A percentile compares a stretch with the other conserved stretches of the same genome.
Conservation (phyloP, 2,113 vertebrate species). For the Centropristis striata region DNA sequence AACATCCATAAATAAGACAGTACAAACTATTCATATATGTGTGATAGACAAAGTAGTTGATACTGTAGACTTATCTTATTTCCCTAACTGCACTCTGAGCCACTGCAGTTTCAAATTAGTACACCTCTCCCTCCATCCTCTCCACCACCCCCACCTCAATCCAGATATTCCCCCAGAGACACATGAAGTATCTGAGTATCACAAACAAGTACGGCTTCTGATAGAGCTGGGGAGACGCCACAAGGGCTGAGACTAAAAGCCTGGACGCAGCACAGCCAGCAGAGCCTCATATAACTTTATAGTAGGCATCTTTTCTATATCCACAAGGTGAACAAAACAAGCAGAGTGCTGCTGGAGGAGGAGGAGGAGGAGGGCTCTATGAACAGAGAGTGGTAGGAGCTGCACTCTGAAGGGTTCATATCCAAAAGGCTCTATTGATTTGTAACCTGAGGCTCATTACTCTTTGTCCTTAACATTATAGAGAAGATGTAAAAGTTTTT, state of each 20-base stretch:
- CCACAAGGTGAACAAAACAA: constrained; percentile 52
- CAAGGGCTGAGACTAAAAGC: constrained; percentile 57
- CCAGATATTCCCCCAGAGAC: background rate
- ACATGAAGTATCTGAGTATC: constrained; percentile 18
- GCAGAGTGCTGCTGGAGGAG: constrained; percentile 35
- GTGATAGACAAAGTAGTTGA: background rate
- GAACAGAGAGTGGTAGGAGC: constrained; percentile 15
- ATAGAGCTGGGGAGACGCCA: constrained; percentile 33
- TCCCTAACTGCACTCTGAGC: too few species aligned
- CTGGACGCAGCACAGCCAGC: constrained; percentile 32
- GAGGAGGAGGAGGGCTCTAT: constrained; percentile 20
- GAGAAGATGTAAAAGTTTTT: background rate
- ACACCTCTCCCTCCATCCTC: too few species aligned
- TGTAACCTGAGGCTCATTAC: background rate
- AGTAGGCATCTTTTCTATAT: constrained; percentile 52
- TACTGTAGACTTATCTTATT: too few species aligned
- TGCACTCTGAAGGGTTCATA: constrained; percentile 22
- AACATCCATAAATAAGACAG: background rate
- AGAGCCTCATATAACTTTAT: constrained; percentile 60
- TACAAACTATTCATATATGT: background rate
- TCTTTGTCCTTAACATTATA: background rate
- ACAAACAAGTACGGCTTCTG: constrained; percentile 8
- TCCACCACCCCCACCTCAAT: background rate
- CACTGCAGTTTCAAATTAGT: constrained; percentile 15
- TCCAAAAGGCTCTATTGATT: constrained; percentile 22